A percentile compares a stretch with the other conserved stretches of the same genome.
phyloP scores from a whole-genome alignment of 2,888 invertebrate species.

The Hermaeophaga mercurialis region DNA sequence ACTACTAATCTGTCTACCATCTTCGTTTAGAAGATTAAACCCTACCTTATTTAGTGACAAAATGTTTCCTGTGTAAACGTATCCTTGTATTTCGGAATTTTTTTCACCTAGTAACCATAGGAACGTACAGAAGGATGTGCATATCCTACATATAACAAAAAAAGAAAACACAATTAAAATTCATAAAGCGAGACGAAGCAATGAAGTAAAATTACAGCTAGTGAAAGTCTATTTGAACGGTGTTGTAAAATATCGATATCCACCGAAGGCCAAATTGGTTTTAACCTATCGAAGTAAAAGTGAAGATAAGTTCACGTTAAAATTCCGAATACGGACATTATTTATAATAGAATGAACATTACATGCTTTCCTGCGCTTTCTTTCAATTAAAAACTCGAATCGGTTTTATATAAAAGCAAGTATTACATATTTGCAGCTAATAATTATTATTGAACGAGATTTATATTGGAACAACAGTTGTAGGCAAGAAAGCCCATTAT shows the following conservation, averaged over 20 bases:
- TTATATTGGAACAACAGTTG: too few relatives aligned
- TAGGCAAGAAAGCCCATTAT: too few relatives aligned
- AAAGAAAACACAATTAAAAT: constrained; percentile 27
- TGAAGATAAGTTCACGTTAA: neutral
- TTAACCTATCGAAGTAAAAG: neutral
- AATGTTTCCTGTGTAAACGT: neutral
- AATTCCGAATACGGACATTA: neutral
- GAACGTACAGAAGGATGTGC: constrained; percentile 23
- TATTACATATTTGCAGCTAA: too few relatives aligned
- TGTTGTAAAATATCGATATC: neutral
- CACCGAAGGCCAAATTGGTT: constrained; percentile 2
- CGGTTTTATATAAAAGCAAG: neutral
- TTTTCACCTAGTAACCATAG: neutral
- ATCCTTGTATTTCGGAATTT: neutral
- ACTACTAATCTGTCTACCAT: too few relatives aligned
- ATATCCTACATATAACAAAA: constrained; percentile 24
- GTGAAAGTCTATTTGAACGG: constrained; percentile 6
- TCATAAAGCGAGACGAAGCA: constrained; percentile 28
- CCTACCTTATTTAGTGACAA: too few relatives aligned
- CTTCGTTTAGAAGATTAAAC: too few relatives aligned
- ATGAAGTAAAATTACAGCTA: constrained; percentile 7
- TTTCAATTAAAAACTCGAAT: neutral
- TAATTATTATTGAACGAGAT: too few relatives aligned
- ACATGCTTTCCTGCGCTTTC: neutral
- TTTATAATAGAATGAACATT: neutral